Evolutionary conservation across 2,113 vertebrate species (phyloP), one percentile per base, ranked within the genome.

Genomic region (Leptodactylus fuscus): DNA sequence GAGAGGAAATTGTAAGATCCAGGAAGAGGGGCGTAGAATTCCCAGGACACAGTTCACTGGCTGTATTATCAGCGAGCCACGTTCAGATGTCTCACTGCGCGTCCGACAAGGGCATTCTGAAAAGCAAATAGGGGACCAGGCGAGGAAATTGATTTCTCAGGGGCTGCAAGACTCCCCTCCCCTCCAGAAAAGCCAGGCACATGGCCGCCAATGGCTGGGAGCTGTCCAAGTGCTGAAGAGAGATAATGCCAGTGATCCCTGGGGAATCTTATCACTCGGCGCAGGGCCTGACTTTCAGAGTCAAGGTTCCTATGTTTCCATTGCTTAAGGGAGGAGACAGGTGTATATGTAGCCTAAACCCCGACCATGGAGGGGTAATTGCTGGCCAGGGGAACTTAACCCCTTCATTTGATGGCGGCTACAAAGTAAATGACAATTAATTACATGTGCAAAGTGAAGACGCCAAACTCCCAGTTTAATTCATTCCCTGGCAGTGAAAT

Each of bases 91-190:
- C 84, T 86, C 65, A 86, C 76, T 86, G 67, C 65, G 65, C 76
- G 93, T 93, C 95, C 95, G 96, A 95, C 96, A 97, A 96, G 96
- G 96, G 96, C 96, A 96, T 96, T 96, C 96, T 97, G 95, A 96
- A 96, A 96, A 96, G 95, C 96, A 96, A 96, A 96, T 95, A 96
- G 94, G 93, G 93, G 77, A 94, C 94, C 94, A 94, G 94, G 93
- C 94, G 92, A 94, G 95, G 95, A 95, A 97, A 96, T 96, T 94
- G 95, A 96, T 96, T 96, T 94, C 86, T 87, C 77, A 91, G 84
- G 84, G 77, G 84, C 76, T 85, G 84, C 36, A 16, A 48, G 44
- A 2, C 24, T 81, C 92, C 91, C 93, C 95, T 94, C 88, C 84
- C 77, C 51, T 27, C 18, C 5, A 94, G 96, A 96, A 95, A 95